Conservation (phyloP, 2,113 vertebrate species). For the Gobiocypris rarus region DNA sequence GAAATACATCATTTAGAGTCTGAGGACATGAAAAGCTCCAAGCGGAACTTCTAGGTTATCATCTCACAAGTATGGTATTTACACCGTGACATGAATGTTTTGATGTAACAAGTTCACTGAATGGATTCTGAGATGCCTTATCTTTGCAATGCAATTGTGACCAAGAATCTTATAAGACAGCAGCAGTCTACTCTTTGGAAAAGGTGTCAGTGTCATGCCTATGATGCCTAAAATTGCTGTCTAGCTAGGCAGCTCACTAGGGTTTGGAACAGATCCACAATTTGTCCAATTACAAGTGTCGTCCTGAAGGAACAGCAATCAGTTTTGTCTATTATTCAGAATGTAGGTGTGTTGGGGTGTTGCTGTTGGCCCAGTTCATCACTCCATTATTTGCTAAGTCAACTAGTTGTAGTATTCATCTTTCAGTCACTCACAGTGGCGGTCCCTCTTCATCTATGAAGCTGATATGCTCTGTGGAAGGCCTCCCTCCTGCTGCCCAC, state of each 20-base stretch:
- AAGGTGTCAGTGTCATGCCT: not conserved
- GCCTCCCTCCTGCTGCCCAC: constrained; percentile 59
- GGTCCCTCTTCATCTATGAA: constrained; percentile 82
- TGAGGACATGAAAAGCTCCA: no score
- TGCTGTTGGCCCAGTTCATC: not conserved
- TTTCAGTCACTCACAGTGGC: constrained; percentile 64
- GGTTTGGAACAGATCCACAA: constrained; percentile 15
- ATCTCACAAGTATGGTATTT: no score
- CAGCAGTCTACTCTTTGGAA: not conserved
- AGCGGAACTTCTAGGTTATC: no score
- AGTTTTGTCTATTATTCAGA: constrained; percentile 5
- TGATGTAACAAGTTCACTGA: not conserved
- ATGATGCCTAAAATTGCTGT: not conserved
- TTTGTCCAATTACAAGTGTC: constrained; percentile 2
- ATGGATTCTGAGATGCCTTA: constrained; percentile 6
- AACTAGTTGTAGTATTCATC: not conserved
- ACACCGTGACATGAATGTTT: not conserved
- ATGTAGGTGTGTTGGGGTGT: constrained; percentile 6
- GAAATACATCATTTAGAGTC: no score
- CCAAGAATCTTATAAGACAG: not conserved
- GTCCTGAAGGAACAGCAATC: not conserved
- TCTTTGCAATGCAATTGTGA: not conserved
- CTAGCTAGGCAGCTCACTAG: not conserved
- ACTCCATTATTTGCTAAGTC: constrained; percentile 7
- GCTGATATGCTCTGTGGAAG: constrained; percentile 75